These are phyloP conservation scores for Pogona vitticeps DNA, from an alignment of 2,113 vertebrate species.

Conservation along the genomic window DNA sequence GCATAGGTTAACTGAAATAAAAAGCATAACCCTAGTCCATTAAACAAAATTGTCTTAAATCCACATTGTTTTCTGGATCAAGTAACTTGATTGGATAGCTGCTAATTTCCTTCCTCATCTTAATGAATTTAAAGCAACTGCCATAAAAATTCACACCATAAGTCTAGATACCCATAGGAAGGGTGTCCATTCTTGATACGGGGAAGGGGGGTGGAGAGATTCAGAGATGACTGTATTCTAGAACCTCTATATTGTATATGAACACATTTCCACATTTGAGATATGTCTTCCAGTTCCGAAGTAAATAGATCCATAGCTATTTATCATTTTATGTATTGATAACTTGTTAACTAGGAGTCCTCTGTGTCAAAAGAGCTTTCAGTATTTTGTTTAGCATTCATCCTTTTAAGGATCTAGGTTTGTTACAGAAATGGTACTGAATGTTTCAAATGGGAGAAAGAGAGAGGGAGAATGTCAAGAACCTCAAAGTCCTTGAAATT, in stretches of 20 bases:
- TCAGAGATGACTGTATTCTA: neutral
- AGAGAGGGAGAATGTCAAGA: neutral
- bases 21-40: no score
- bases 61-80: no score
- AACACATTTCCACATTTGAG: neutral
- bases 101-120: no score
- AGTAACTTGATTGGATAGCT: no score
- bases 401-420: neutral
- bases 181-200: neutral
- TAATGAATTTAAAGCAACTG: no score
- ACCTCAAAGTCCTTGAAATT: slow-evolving; percentile 13
- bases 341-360: slow-evolving; percentile 15
- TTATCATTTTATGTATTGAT: neutral
- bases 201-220: no score
- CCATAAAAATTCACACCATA: no score
- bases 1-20: no score
- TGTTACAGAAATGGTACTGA: slow-evolving; percentile 6
- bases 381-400: slow-evolving; percentile 21
- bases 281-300: neutral
- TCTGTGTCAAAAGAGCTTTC: slow-evolving; percentile 24
- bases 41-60: no score
- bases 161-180: neutral
- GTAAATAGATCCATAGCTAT: neutral
- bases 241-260: neutral
- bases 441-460: slow-evolving; percentile 4